Evolutionary conservation across 1,140 invertebrate species (phyloP).

Genomic region (Lineus longissimus): DNA sequence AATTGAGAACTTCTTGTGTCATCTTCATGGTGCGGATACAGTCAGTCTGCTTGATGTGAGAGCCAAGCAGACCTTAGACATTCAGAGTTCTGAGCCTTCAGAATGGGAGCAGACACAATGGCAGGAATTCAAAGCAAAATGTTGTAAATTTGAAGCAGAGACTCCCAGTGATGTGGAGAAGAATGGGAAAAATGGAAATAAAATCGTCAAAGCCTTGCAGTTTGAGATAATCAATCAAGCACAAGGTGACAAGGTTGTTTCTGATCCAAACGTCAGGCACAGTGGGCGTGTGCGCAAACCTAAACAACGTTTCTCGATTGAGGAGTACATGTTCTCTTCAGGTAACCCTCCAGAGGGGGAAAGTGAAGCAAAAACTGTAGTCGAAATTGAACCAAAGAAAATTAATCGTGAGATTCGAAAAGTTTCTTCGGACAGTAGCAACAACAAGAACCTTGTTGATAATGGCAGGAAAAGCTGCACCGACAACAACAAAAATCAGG

Average conservation of each 20-base stretch:
- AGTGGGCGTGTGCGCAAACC: conserved; percentile 41
- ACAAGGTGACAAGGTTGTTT: too few species aligned
- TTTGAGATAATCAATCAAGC: background rate
- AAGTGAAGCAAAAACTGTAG: too few species aligned
- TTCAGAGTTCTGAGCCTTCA: conserved; percentile 27
- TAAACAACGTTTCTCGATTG: conserved; percentile 46
- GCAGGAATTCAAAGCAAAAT: conserved; percentile 5
- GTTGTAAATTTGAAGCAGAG: background rate
- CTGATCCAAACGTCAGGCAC: background rate
- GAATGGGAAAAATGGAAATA: background rate
- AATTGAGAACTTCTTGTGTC: conserved; percentile 35
- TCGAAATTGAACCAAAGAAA: too few species aligned
- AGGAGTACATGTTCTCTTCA: conserved; percentile 30
- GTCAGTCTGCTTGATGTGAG: conserved; percentile 24
- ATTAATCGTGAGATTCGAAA: too few species aligned
- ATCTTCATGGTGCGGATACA: conserved; percentile 28
- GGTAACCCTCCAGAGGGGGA: too few species aligned
- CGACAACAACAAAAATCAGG: too few species aligned
- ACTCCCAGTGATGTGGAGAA: background rate
- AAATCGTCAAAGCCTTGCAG: background rate
- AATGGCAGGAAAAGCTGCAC: too few species aligned
- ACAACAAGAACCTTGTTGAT: too few species aligned
- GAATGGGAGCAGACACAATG: conserved; percentile 32
- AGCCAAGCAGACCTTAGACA: conserved; percentile 28
- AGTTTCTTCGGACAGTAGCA: too few species aligned